Evolutionary conservation across 2,888 invertebrate genomes (phyloP), one percentile per base, ranked within the genome.

Genomic region (Blomia tropicalis): DNA sequence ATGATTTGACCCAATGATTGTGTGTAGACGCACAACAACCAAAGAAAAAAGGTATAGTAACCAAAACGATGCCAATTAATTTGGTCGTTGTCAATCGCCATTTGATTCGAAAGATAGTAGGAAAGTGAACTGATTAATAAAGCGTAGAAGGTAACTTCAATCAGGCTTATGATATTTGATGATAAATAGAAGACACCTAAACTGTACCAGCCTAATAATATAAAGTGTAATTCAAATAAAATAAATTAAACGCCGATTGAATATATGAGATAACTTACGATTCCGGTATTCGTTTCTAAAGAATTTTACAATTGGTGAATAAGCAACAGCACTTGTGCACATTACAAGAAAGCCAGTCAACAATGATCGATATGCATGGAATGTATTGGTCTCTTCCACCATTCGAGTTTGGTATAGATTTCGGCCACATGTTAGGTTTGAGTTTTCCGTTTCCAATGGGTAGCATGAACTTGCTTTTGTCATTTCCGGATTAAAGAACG

Each of bases 211-310:
- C n/a, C 51, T 47, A 27, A 17, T 11, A 17, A 36, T 36, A 36
- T 27, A 47, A 47, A n/a, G n/a, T 11, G n/a, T 47, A n/a, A 11
- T 7, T 11, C n/a, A 11, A 25, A 22, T 7, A 27, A 47, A 47
- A 36, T 7, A 36, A 36, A 36, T 11, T n/a, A n/a, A n/a, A n/a
- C n/a, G n/a, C n/a, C n/a, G n/a, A n/a, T n/a, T n/a, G n/a, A n/a
- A n/a, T n/a, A n/a, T n/a, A n/a, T 17, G 7, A 36, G 7, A 36
- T n/a, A 23, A 56, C 56, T 56, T 56, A 56, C 56, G 36, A 36
- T 62, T 62, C 4, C 56, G 32, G 17, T 62, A 56, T 58, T 62
- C 62, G 19, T 54, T 36, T 3, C 43, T 17, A 56, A 62, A 62
- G 7, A 62, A 19, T 54, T 56, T 54, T 17, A 62, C 54, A 19